Evolutionary conservation across 2,113 vertebrate genomes (phyloP), one percentile per base, ranked within the genome.

Genomic region (rat (Rattus norvegicus)): DNA sequence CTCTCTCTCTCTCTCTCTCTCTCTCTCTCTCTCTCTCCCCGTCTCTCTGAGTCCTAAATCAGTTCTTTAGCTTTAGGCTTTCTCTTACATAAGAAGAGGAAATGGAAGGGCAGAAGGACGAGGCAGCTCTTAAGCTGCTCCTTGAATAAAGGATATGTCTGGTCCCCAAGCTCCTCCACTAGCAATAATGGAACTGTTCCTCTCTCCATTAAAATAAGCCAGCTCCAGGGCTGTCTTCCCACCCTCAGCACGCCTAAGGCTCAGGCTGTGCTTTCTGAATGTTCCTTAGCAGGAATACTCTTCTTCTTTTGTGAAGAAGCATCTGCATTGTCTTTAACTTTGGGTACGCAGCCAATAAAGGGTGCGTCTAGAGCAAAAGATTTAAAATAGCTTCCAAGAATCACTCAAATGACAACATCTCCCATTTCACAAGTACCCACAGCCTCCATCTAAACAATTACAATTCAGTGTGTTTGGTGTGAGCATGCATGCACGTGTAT

Each of bases 351-450:
- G 22, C 86, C 75, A 89, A 8, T 3, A 36, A 77, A 72, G 90
- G 77, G 47, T 26, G 1, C 43, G 83, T 89, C 84, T 93, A 83
- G 54, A 95, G 9, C 19, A 24, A 61, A 83, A 52, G 26, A 56
- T 90, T 95, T 93, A 47, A 96, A 98, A 95, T 43, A 91, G 61
- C 59, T 67, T 54, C 75, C 56, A 69, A 72, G 43, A 90, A 2
- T 70, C 83, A 90, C 39, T 88, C 67, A 30, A 39, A n/a, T 13
- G 43, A 75, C 90, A 69, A 3, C 79, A 59, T 92, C 54, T 52
- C n/a, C 81, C 73, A 43, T 39, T 28, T 79, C 49, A 2, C 20
- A 22, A 0, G 1, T 49, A 30, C 30, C 39, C 28, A 52, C 8
- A 14, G 5, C 87, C n/a, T 54, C 77, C 87, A 33, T 67, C 89